Percentiles rank a stretch among this genome's conserved stretches.
phyloP scores from a whole-genome alignment of 2,888 invertebrate species.

The Pyralis farinalis region DNA sequence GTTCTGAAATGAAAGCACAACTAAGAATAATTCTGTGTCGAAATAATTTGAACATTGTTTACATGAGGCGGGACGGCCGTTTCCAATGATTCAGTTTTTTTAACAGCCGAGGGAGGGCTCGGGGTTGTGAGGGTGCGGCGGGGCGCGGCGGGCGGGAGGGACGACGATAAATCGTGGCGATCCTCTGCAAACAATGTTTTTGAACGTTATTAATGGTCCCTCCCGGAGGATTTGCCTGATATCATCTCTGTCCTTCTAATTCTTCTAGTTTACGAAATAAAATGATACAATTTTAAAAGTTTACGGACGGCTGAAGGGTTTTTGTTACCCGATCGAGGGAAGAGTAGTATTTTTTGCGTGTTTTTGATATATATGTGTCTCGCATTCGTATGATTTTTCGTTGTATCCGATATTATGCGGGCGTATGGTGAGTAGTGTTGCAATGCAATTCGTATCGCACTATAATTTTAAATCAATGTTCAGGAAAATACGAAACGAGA shows the following conservation, averaged over 20 bases:
- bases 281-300: constrained; percentile 28
- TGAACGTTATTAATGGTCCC: constrained; percentile 16
- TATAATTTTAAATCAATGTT: too few species aligned
- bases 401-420: too few species aligned
- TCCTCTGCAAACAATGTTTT: constrained; percentile 48
- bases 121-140: constrained; percentile 16
- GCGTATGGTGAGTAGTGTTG: too few species aligned
- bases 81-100: constrained; percentile 5
- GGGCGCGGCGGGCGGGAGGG: constrained; percentile 9
- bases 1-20: too few species aligned
- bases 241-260: constrained; percentile 57
- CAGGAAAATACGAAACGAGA: too few species aligned
- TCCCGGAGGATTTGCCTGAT: constrained; percentile 39
- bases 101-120: constrained; percentile 1
- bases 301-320: constrained; percentile 17
- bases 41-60: constrained; percentile 8
- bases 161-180: constrained; percentile 59
- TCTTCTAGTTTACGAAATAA: constrained; percentile 50
- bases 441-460: too few species aligned
- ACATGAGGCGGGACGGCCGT: constrained; percentile 6
- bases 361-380: too few species aligned
- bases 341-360: too few species aligned
- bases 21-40: neutral
- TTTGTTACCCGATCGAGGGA: too few species aligned
- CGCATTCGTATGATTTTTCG: too few species aligned